Evolutionary conservation across 2,113 vertebrate genomes (phyloP), one percentile per base, ranked within the genome.

Genomic region (Campylomormyrus numenius): DNA sequence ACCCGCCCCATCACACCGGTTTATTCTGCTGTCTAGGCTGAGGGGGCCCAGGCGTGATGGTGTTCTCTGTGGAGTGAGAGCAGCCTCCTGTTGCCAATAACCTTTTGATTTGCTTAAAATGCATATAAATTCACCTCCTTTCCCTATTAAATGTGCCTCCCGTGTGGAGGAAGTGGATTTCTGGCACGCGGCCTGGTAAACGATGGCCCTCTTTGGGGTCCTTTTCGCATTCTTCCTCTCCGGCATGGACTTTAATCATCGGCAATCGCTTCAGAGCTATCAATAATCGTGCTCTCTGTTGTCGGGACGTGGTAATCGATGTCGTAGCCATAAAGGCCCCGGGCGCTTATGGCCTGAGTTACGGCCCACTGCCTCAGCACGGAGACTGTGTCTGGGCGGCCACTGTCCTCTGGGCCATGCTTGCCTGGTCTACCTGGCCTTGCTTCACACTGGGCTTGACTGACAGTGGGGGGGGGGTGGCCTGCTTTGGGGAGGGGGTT

Each of bases 71-170:
- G 92, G 95, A 93, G 92, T 93, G 77, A 94, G 94, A 96, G 95
- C 94, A 94, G 94, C 92, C 93, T 94, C 93, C 94, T 95, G 93
- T 93, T 94, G 94, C 92, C 93, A 89, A 93, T 94, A 94, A 95
- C 94, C 94, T 92, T 95, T 94, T 92, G 74, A 80, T 80, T 80
- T 80, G 35, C 93, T 93, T 95, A 94, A 94, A 94, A 94, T 94
- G 94, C 93, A 93, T 94, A 94, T 93, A 93, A 95, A 95, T 93
- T 94, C 92, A 91, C 93, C 93, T 93, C 93, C 94, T 91, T 91
- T 91, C 93, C 94, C 91, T 92, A 94, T 95, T 95, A 95, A 93
- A 93, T 92, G 93, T 66, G 62, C 0, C 93, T 92, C 91, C 93
- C 93, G 94, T 94, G 94, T 91, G 93, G 93, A 94, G 95, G 93